A percentile compares a stretch with the other conserved stretches of the same genome.
Evolutionary conservation across 37 sponge, comb jelly and placozoan species (phyloP).

Genomic region (Spongia lamella): DNA sequence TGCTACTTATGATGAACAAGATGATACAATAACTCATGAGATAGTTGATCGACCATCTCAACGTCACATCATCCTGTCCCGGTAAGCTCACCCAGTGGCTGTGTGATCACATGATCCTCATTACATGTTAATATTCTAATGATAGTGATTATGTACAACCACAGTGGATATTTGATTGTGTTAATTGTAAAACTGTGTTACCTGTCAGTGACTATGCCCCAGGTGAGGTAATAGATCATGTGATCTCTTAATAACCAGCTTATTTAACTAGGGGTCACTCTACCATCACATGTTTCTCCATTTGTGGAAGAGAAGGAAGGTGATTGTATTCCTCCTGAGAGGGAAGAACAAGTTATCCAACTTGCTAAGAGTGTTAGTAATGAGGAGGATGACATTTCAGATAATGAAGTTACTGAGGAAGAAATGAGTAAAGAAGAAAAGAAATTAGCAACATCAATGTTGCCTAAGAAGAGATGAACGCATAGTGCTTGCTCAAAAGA

Average conservation of each 20-base stretch:
- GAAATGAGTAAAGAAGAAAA: constrained; percentile 47
- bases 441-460: constrained; percentile 85
- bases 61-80: constrained; percentile 76
- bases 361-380: too few species aligned
- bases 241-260: too few species aligned
- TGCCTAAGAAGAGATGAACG: constrained; percentile 88
- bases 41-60: constrained; percentile 88
- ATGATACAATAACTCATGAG: constrained; percentile 91
- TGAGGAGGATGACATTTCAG: constrained; percentile 5
- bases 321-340: constrained; percentile 91
- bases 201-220: constrained; percentile 79
- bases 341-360: background rate
- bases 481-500: constrained; percentile 71
- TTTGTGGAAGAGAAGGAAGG: constrained; percentile 81
- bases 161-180: constrained; percentile 97
- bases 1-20: constrained; percentile 71
- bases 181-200: constrained; percentile 76
- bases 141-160: constrained; percentile 91
- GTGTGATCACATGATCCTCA: background rate
- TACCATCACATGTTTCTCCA: constrained; percentile 98
- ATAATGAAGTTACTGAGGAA: constrained; percentile 30
- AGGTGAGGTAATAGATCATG: constrained; percentile 39
- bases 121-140: too few species aligned
- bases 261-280: constrained; percentile 11
- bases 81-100: constrained; percentile 39